phyloP scores from a whole-genome alignment of 2,888 invertebrate genomes.

The Lacanobia wlatinum region DNA sequence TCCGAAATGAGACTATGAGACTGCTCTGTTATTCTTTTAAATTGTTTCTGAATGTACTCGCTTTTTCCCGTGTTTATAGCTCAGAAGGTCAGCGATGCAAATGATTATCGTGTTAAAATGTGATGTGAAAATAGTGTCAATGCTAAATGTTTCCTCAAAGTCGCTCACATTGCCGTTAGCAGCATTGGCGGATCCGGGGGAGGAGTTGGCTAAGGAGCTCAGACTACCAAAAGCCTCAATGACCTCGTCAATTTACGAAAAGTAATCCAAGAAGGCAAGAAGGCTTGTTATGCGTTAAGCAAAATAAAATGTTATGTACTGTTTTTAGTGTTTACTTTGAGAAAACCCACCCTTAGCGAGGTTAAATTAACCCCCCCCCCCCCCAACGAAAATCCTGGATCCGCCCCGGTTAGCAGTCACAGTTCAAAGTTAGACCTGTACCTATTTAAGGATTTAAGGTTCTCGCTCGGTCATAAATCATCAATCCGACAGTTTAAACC shows the following conservation, averaged over 20 bases:
- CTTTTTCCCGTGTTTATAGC: constrained; percentile 74
- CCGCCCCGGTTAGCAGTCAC: background rate
- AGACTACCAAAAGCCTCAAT: too few relatives aligned
- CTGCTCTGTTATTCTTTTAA: constrained; percentile 68
- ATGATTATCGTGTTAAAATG: constrained; percentile 63
- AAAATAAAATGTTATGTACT: too few relatives aligned
- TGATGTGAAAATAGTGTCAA: constrained; percentile 66
- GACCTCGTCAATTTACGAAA: too few relatives aligned
- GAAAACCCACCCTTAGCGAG: too few relatives aligned
- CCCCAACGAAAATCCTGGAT: too few relatives aligned
- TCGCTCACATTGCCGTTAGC: constrained; percentile 41
- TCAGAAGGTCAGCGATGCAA: constrained; percentile 68
- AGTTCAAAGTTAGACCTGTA: background rate
- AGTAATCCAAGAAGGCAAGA: too few relatives aligned
- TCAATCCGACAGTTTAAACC: background rate
- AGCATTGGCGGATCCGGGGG: background rate
- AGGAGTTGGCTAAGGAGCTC: too few relatives aligned
- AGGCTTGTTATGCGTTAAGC: too few relatives aligned
- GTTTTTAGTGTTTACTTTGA: too few relatives aligned
- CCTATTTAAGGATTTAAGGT: background rate
- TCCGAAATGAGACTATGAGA: constrained; percentile 64
- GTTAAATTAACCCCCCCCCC: too few relatives aligned
- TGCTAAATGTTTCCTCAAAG: constrained; percentile 63
- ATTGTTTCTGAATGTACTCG: constrained; percentile 70
- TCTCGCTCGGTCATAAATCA: background rate